A percentile compares a stretch with the other conserved stretches of the same genome.
These are phyloP conservation scores for Antechinus flavipes DNA, from an alignment of 2,113 vertebrate species.

Conservation along the genomic window DNA sequence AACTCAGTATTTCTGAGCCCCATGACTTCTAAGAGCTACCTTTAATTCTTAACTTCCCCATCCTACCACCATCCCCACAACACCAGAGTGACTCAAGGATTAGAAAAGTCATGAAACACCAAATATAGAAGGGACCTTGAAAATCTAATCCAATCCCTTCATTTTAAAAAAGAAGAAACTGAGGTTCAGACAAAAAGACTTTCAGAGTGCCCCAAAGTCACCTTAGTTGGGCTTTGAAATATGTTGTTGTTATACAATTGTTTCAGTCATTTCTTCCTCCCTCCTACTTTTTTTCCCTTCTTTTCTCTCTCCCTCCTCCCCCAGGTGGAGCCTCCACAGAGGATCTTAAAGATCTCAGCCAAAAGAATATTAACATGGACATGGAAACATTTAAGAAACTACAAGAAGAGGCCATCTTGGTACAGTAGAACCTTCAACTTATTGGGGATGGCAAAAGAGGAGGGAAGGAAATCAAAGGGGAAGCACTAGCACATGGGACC, in stretches of 20 bases:
- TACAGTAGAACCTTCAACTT: conserved; percentile 35
- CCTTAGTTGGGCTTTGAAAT: too few species aligned
- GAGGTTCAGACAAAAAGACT: background rate
- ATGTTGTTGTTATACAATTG: too few species aligned
- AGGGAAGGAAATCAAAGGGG: background rate
- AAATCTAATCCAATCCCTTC: background rate
- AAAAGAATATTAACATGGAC: conserved; percentile 71
- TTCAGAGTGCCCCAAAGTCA: too few species aligned
- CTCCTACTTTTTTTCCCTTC: too few species aligned
- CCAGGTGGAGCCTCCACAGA: conserved; percentile 78
- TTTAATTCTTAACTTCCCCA: background rate
- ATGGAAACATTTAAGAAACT: conserved; percentile 71
- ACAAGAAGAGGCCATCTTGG: conserved; percentile 71
- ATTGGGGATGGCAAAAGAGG: background rate
- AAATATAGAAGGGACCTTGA: background rate
- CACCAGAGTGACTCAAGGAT: background rate
- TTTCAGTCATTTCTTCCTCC: too few species aligned
- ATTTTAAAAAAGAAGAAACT: background rate
- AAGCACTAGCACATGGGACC: background rate
- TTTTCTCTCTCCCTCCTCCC: background rate
- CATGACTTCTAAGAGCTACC: background rate
- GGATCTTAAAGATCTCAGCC: conserved; percentile 75
- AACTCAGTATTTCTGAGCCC: background rate
- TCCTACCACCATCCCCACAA: too few species aligned
- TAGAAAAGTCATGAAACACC: background rate